Conservation (phyloP, 2,888 invertebrate species). For the Pomacea canaliculata region DNA sequence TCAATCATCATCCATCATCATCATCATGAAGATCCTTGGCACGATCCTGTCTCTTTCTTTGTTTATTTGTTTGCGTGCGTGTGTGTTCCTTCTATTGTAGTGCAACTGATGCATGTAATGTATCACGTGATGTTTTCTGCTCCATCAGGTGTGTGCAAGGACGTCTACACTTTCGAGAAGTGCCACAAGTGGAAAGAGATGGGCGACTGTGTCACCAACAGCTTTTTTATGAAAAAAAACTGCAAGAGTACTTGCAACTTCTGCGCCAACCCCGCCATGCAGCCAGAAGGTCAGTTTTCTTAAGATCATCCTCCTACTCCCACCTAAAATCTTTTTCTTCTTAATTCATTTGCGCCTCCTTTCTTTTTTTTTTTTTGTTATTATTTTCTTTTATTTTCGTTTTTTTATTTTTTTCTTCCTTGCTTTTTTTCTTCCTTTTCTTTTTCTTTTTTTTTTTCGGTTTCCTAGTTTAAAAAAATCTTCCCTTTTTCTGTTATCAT, state of each 20-base stretch:
- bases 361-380: background rate
- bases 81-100: too few relatives aligned
- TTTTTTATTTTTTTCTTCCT: background rate
- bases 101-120: too few relatives aligned
- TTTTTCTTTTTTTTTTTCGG: background rate
- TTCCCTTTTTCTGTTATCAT: too few relatives aligned
- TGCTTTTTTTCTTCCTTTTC: background rate
- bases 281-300: slow-evolving; percentile 1
- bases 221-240: slow-evolving; percentile 57
- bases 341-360: background rate
- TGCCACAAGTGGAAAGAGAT: slow-evolving; percentile 54
- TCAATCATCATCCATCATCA: background rate
- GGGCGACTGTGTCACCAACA: slow-evolving; percentile 61
- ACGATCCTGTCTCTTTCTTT: too few relatives aligned
- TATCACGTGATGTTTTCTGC: too few relatives aligned
- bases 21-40: background rate
- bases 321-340: background rate
- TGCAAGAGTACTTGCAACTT: slow-evolving; percentile 56
- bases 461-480: too few relatives aligned
- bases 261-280: slow-evolving; percentile 33
- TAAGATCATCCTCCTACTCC: background rate
- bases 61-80: too few relatives aligned
- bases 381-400: background rate
- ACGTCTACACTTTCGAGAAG: slow-evolving; percentile 41
- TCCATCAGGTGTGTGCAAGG: slow-evolving; percentile 42